Conservation (phyloP, 1,140 invertebrate species). For the Drosophila tropicalis region DNA sequence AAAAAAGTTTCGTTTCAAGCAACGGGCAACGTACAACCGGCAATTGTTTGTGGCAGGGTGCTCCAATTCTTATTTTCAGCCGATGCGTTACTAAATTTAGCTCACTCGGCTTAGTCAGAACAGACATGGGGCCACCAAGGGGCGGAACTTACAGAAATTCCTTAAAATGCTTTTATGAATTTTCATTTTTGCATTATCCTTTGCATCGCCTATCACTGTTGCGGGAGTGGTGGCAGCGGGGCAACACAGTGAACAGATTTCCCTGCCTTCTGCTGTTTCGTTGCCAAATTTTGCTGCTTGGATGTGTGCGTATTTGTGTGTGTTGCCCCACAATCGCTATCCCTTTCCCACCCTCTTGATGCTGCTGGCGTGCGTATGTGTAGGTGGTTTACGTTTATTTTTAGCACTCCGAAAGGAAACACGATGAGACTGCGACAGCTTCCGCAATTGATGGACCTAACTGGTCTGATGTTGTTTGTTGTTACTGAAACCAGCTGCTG, state of each 20-base stretch:
- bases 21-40: constrained; percentile 1
- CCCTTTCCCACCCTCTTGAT: not conserved
- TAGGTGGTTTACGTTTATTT: constrained; percentile 22
- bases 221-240: not conserved
- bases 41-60: constrained; percentile 15
- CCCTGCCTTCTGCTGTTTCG: not conserved
- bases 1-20: constrained; percentile 10
- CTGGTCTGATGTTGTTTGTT: constrained; percentile 8
- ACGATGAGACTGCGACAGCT: constrained; percentile 19
- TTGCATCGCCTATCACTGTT: not conserved
- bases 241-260: not conserved
- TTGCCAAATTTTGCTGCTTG: constrained; percentile 11
- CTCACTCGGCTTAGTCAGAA: not conserved
- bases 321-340: not conserved
- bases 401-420: constrained; percentile 13
- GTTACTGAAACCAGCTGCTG: constrained; percentile 10
- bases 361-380: not conserved
- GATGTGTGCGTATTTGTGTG: not conserved
- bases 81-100: constrained; percentile 16
- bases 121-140: not conserved
- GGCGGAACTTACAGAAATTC: constrained; percentile 14
- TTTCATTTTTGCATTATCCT: constrained; percentile 19
- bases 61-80: constrained; percentile 21
- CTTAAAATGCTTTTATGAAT: constrained; percentile 7
- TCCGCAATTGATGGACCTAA: constrained; percentile 15